These are phyloP conservation scores for Aleiodes alternator DNA, from an alignment of 2,888 invertebrate species.

Conservation along the genomic window DNA sequence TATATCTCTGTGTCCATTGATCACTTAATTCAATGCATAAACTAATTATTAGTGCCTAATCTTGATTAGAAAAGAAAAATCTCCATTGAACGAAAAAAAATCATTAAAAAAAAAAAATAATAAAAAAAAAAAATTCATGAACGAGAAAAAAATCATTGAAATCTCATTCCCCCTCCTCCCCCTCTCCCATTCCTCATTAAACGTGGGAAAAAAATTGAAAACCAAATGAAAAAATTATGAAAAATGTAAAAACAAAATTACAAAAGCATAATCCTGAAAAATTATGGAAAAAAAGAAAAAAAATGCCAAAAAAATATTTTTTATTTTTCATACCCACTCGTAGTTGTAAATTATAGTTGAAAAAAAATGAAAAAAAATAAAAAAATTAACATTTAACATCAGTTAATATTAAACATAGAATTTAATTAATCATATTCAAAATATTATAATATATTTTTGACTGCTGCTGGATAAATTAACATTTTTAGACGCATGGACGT, in stretches of 20 bases:
- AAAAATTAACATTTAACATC: slow-evolving; percentile 7
- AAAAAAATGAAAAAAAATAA: too few species aligned
- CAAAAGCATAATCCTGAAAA: too few species aligned
- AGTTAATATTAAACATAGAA: slow-evolving; percentile 29
- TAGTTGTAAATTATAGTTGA: slow-evolving; percentile 50
- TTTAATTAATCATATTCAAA: slow-evolving; percentile 27
- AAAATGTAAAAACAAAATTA: slow-evolving; percentile 48
- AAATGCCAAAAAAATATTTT: slow-evolving; percentile 62
- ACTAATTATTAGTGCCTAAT: slow-evolving; percentile 26
- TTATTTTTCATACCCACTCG: slow-evolving; percentile 62
- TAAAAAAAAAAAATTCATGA: too few species aligned
- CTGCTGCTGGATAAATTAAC: slow-evolving; percentile 23
- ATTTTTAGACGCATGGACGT: slow-evolving; percentile 38
- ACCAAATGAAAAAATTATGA: slow-evolving; percentile 34
- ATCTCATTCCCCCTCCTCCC: slow-evolving; percentile 11
- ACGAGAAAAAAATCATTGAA: neutral
- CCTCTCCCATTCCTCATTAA: slow-evolving; percentile 13
- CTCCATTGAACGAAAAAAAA: slow-evolving; percentile 23
- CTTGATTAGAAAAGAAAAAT: slow-evolving; percentile 30
- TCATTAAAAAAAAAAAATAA: neutral
- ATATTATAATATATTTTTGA: slow-evolving; percentile 61
- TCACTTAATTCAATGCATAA: too few species aligned
- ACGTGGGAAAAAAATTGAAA: neutral
- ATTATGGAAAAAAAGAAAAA: slow-evolving; percentile 48
- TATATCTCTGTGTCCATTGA: too few species aligned